Conservation (phyloP, 2,113 vertebrate species). For the Trachemys scripta region DNA sequence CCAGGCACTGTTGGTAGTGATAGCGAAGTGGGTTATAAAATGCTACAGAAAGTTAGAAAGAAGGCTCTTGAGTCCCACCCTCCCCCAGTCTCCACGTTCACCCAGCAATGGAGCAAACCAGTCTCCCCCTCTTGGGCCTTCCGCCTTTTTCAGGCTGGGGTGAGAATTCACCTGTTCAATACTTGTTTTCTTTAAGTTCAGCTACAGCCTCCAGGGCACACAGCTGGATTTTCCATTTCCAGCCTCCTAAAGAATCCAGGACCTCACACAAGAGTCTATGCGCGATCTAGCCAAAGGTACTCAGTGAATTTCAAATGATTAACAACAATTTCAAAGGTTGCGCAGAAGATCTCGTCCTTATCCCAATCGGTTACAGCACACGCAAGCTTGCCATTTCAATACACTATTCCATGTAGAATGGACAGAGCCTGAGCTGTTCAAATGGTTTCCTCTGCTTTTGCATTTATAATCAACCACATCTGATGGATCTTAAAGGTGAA, state of each 20-base stretch:
- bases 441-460: neutral
- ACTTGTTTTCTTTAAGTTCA: neutral
- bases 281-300: fast-evolving
- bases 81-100: neutral
- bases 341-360: fast-evolving
- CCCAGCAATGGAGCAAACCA: neutral
- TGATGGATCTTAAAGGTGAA: neutral
- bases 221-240: neutral
- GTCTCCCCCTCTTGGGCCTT: neutral
- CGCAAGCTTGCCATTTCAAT: neutral
- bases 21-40: neutral
- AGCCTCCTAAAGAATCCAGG: neutral
- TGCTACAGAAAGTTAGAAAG: neutral
- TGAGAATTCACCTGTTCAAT: neutral
- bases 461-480: neutral
- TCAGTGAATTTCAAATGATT: neutral
- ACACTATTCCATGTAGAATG: fast-evolving
- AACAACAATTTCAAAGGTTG: neutral
- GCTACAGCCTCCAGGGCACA: neutral
- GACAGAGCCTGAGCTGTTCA: neutral
- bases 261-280: neutral
- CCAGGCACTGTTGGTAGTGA: neutral
- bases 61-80: neutral
- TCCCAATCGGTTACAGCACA: neutral
- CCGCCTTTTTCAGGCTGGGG: neutral